Conservation (phyloP, 2,888 invertebrate genomes). For the Lithophane ornitopus region DNA sequence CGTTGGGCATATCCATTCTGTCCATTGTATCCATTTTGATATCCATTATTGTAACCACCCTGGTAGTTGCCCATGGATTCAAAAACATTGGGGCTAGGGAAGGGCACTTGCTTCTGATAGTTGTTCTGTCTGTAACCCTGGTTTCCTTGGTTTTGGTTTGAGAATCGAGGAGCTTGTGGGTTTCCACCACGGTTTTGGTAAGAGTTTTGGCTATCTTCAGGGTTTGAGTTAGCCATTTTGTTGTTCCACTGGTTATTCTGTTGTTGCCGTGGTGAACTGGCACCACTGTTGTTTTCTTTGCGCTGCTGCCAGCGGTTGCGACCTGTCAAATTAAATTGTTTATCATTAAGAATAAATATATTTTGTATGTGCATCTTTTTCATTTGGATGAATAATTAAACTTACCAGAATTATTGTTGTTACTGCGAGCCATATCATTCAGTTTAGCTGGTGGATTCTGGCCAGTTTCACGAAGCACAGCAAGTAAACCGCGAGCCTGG, state of each 20-base stretch:
- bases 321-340: constrained; percentile 72
- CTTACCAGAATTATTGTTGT: constrained; percentile 87
- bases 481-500: constrained; percentile 97
- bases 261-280: constrained; percentile 88
- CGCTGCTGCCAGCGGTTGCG: constrained; percentile 92
- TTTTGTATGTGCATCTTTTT: background rate
- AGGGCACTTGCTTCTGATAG: constrained; percentile 89
- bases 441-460: constrained; percentile 96
- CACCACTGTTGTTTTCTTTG: constrained; percentile 89
- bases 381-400: background rate
- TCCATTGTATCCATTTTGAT: constrained; percentile 88
- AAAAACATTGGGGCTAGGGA: constrained; percentile 91
- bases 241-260: constrained; percentile 89
- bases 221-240: constrained; percentile 83
- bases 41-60: constrained; percentile 88
- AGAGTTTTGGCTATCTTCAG: constrained; percentile 79
- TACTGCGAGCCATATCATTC: constrained; percentile 93
- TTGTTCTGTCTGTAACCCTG: constrained; percentile 86
- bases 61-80: constrained; percentile 91
- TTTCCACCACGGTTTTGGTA: constrained; percentile 83
- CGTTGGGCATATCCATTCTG: constrained; percentile 88
- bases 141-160: constrained; percentile 86
- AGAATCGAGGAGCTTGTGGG: constrained; percentile 88
- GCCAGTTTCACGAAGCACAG: constrained; percentile 97
- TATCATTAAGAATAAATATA: background rate